A percentile compares a stretch with the other conserved stretches of the same genome.
phyloP scores from a whole-genome alignment of 2,888 invertebrate genomes.

The Cantharis flavilabris region DNA sequence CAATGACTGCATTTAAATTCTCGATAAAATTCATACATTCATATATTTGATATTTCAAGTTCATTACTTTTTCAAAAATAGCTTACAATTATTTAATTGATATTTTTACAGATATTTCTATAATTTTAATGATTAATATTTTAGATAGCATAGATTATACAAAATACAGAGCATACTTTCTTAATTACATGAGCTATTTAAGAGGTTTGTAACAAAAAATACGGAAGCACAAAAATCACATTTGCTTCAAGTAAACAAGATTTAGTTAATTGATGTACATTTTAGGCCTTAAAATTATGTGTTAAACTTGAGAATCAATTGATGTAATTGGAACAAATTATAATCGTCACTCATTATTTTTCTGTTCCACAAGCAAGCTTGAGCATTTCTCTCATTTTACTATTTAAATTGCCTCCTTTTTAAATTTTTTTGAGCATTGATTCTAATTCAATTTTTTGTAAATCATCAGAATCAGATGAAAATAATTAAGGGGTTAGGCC shows the following conservation, averaged over 20 bases:
- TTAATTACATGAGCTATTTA: not conserved
- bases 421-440: not conserved
- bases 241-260: constrained; percentile 38
- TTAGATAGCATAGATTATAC: not conserved
- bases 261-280: constrained; percentile 5
- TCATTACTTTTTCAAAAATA: not conserved
- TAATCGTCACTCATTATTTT: not conserved
- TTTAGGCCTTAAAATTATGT: constrained; percentile 16
- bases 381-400: not conserved
- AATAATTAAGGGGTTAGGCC: too few relatives aligned
- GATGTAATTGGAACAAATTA: not conserved
- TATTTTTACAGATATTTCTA: constrained; percentile 17
- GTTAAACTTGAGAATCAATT: not conserved
- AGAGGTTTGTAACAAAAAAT: constrained; percentile 33
- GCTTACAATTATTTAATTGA: constrained; percentile 1
- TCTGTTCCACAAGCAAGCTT: not conserved
- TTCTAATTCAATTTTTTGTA: too few relatives aligned
- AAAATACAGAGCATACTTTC: not conserved
- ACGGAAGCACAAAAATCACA: constrained; percentile 52
- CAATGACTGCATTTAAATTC: not conserved
- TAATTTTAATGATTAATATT: constrained; percentile 1
- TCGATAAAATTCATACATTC: not conserved
- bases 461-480: too few relatives aligned
- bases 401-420: not conserved
- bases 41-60: not conserved